Evolutionary conservation across 2,797 vertebrate species (phyloP), one percentile per base, ranked within the genome.

Genomic region (Menidia menidia): DNA sequence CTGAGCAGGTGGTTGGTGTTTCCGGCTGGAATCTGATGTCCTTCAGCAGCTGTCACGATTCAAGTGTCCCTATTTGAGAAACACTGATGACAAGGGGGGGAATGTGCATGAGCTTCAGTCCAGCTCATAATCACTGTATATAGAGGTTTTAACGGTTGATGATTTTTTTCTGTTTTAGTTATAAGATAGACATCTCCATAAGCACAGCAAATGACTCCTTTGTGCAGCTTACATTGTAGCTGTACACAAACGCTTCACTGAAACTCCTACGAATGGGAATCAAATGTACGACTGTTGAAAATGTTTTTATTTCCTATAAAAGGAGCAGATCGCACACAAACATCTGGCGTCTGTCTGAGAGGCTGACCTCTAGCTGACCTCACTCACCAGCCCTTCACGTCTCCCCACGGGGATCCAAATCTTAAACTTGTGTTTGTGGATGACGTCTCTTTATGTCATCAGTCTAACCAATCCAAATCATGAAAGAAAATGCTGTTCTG

Each of bases 351-450:
- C 7, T 32, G 30, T 31, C 6, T 35, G 55, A 53, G 18, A 32
- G 4, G 47, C 42, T 62, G 63, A 59, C 55, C 69, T 66, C 44
- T 25, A 18, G 30, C 6, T 64, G 64, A 44, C 43, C 18, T 33
- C 41, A 1, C 15, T 68, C 58, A 10, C 33, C 48, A 18, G 41
- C 45, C n/a, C 51, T 44, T 71, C 43, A 50, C 19, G 35, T n/a
- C 51, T 60, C 50, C 58, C 2, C 54, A 56, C 68, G 13, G 9
- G 25, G 61, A 58, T 44, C 41, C 60, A 70, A 66, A 79, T 76
- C 47, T 61, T 61, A 47, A 15, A 41, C 74, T 42, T 77, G 64
- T 74, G 70, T 56, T 42, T 54, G 56, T 4, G 30, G 39, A 77
- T 60, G 56, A 61, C 47, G 48, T 59, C 16, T 65, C 41, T 33